phyloP scores from a whole-genome alignment of 2,113 vertebrate genomes.

The Xiphophorus maculatus region DNA sequence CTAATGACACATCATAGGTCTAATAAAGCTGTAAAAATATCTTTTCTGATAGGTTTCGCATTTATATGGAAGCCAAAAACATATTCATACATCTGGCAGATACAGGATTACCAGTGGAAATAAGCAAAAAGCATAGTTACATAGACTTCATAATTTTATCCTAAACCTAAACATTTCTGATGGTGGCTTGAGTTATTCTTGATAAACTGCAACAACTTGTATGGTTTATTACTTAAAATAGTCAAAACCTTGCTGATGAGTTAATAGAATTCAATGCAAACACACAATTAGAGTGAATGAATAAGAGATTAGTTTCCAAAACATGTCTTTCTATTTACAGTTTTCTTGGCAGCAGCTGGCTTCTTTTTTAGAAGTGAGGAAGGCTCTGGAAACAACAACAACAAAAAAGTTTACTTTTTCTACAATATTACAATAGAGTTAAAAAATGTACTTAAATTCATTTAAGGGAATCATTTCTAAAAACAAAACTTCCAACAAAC shows the following conservation, averaged over 20 bases:
- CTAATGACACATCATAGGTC: too few relatives aligned
- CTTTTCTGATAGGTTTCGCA: too few relatives aligned
- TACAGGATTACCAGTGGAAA: too few relatives aligned
- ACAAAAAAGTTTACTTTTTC: not conserved
- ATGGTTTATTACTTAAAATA: not conserved
- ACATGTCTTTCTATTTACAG: conserved; percentile 19
- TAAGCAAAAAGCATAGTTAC: too few relatives aligned
- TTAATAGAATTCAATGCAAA: not conserved
- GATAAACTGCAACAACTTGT: not conserved
- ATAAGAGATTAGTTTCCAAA: not conserved
- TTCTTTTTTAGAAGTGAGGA: conserved; percentile 80
- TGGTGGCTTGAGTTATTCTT: not conserved
- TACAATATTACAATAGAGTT: not conserved
- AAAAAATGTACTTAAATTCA: not conserved
- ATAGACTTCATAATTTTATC: too few relatives aligned
- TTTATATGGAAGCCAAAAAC: too few relatives aligned
- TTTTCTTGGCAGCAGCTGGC: conserved; percentile 73
- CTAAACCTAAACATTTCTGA: not conserved
- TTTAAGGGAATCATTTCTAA: not conserved
- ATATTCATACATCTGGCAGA: too few relatives aligned
- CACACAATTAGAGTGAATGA: too few relatives aligned
- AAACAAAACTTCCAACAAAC: conserved; percentile 60
- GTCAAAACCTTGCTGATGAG: too few relatives aligned
- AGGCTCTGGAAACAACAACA: conserved; percentile 52
- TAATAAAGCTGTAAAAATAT: too few relatives aligned